Base-by-base conservation (phyloP, 92 coral and sea anemone genomes). In the Blastomussa wellsi region DNA sequence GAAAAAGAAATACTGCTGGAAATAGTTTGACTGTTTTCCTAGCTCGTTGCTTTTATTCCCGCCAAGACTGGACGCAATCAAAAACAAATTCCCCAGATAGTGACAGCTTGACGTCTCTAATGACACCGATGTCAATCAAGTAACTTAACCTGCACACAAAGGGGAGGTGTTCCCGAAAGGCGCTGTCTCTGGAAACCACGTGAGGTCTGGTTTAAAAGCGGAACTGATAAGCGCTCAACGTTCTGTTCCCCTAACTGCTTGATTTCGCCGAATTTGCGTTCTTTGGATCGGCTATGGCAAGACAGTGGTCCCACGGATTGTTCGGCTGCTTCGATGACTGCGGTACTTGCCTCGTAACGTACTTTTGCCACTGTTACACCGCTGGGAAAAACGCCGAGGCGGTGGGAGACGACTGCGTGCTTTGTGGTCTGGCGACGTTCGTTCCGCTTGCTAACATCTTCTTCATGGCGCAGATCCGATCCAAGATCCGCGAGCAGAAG, bases 351-450 rank as follows among this genome's bases (percentile, higher is more conserved):
- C 64, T 96, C 28, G 90, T 93, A 16, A 86, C 99, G 28, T 90
- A 75, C 49, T 84, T 96, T 41, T 91, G 90, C 19, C 93, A 91
- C 19, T 96, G 99, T 60, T 96, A 96, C 79, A 94, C 98, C 29
- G 86, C 82, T 72, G 99, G 99, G 5, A 96, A 94, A 93, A 92
- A 93, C 85, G 99, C 99, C 31, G 99, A 96, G 86, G 99, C 99
- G 26, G 99, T 96, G 2, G 99, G 99, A 22, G 99, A 96, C 49
- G 91, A 91, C 80, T 96, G 99, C 65, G 3, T 94, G 60, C 82
- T 96, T 7, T 96, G 99, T 15, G 98, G 99, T 2, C 57, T 93
- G 82, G 95, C 97, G 44, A 76, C 89, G 35, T 83, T 90, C 29
- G 93, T 95, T 12, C 99, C 99, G 8, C 28, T 96, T 12, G 78